phyloP scores from a whole-genome alignment of 1,140 invertebrate genomes.

The Lamellibrachia luymesi region DNA sequence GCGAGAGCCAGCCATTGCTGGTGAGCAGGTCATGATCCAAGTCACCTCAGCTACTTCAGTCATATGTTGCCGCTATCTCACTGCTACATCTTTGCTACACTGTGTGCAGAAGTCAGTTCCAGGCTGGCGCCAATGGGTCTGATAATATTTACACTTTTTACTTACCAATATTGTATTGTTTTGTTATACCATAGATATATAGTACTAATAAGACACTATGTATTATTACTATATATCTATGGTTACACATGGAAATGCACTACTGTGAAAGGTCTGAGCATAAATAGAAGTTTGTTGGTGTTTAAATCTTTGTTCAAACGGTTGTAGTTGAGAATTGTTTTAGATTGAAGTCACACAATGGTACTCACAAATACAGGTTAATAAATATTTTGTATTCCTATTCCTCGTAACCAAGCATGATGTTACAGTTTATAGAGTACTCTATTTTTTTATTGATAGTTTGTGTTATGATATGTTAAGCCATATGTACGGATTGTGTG shows the following conservation, averaged over 20 bases:
- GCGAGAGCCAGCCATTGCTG: background rate
- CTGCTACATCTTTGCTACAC: background rate
- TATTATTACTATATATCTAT: no score
- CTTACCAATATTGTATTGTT: background rate
- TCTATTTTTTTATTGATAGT: background rate
- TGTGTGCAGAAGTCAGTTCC: background rate
- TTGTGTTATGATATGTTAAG: background rate
- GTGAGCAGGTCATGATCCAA: background rate
- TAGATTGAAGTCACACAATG: no score
- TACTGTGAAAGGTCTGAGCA: no score
- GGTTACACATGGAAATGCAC: no score
- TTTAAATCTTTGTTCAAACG: background rate
- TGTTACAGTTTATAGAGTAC: background rate
- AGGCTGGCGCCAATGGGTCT: background rate
- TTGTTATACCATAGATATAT: background rate
- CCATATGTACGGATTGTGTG: no score
- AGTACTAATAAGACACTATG: background rate
- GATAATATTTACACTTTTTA: background rate
- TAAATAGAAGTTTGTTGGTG: background rate
- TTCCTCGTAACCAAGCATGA: background rate
- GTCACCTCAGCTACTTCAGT: background rate
- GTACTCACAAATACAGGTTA: no score
- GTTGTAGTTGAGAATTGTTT: no score
- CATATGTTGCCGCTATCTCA: background rate
- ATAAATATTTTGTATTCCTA: no score